A percentile compares a stretch with the other conserved stretches of the same genome.
Evolutionary conservation across 2,113 vertebrate species (phyloP).

Genomic region (Calypte anna): DNA sequence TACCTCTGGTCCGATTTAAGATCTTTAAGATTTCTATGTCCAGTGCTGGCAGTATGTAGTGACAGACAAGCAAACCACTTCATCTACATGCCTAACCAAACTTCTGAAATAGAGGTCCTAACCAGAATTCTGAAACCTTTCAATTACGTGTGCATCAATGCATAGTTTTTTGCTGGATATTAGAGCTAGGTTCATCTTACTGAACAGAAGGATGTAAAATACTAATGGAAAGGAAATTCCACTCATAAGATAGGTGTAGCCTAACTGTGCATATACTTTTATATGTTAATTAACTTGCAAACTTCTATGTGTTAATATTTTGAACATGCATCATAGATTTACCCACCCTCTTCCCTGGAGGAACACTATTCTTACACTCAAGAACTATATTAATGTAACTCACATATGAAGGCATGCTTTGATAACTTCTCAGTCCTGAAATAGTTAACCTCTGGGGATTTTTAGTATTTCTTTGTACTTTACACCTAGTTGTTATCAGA

Average conservation of each 20-base stretch:
- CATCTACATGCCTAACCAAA: not conserved
- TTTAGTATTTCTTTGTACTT: not conserved
- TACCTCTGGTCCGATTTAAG: not conserved
- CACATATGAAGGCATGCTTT: not conserved
- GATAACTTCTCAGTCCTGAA: not conserved
- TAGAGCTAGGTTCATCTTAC: not conserved
- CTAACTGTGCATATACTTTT: not conserved
- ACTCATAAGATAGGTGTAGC: not conserved
- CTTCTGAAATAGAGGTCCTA: not conserved
- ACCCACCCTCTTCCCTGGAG: not conserved
- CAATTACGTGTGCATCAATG: not conserved
- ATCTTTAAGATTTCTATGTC: not conserved
- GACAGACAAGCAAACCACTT: accelerated
- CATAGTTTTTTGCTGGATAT: not conserved
- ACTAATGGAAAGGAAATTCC: not conserved
- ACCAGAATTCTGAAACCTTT: not conserved
- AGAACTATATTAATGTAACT: not conserved
- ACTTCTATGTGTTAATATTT: not conserved
- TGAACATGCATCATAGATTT: not conserved
- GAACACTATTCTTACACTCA: not conserved
- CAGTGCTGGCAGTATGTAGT: not conserved
- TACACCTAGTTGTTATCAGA: not conserved
- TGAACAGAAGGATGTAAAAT: not conserved
- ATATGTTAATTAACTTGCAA: not conserved
- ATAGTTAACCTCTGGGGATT: not conserved